Evolutionary conservation across 1,140 invertebrate genomes (phyloP).

Genomic region (Drosophila obscura): DNA sequence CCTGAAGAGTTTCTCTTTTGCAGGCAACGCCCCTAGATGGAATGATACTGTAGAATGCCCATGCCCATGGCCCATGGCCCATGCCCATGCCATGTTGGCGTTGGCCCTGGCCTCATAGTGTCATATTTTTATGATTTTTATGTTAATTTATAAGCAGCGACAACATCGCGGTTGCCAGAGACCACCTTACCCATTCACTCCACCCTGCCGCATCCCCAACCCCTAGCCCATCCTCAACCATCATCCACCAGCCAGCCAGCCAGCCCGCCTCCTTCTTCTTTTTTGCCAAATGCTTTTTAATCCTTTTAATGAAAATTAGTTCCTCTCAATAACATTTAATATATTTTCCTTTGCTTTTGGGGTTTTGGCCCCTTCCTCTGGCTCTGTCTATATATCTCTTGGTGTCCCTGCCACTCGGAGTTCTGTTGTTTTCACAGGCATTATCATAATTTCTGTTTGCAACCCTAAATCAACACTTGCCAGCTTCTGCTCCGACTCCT

Average conservation of each 20-base stretch:
- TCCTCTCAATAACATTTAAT: constrained; percentile 83
- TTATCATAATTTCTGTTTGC: constrained; percentile 83
- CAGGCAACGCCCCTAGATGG: background rate
- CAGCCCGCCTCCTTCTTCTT: constrained; percentile 6
- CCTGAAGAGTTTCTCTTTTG: too few species aligned
- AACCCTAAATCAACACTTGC: constrained; percentile 80
- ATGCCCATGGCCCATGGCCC: constrained; percentile 15
- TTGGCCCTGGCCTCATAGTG: constrained; percentile 53
- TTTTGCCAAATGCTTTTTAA: constrained; percentile 78
- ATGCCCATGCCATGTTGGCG: constrained; percentile 9
- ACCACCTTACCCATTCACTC: background rate
- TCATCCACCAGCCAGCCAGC: background rate
- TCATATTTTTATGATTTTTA: constrained; percentile 83
- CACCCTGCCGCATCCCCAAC: background rate
- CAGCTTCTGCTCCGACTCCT: background rate
- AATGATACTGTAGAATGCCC: constrained; percentile 26
- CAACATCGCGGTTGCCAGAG: constrained; percentile 52
- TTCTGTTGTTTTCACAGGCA: constrained; percentile 76
- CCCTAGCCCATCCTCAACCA: background rate
- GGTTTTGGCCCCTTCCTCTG: constrained; percentile 19
- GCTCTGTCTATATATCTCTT: background rate
- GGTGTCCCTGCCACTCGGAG: constrained; percentile 20
- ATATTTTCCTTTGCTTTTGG: constrained; percentile 77
- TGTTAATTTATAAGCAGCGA: constrained; percentile 77
- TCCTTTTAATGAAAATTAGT: constrained; percentile 84